Conservation (phyloP, 1,140 invertebrate genomes). For the Anthonomus grandis region DNA sequence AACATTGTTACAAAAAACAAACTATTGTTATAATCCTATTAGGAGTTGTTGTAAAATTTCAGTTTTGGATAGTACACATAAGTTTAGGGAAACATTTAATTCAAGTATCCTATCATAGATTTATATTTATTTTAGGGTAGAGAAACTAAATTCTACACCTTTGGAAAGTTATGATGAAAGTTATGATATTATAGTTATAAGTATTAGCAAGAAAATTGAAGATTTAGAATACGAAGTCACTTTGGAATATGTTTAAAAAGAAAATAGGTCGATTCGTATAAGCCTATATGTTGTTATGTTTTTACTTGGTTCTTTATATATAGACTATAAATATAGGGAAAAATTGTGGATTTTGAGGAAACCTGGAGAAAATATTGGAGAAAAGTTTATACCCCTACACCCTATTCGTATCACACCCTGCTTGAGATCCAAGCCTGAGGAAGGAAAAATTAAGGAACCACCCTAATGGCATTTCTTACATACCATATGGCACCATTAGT, state of each 20-base stretch:
- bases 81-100: neutral
- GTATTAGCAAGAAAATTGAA: neutral
- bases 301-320: neutral
- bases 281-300: neutral
- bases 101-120: neutral
- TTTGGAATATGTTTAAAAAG: neutral
- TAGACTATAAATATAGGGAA: neutral
- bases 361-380: neutral
- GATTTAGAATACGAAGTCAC: neutral
- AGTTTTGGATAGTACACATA: conserved; percentile 1
- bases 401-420: neutral
- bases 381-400: neutral
- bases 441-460: neutral
- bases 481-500: no score
- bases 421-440: no score
- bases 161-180: conserved; percentile 4
- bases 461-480: neutral
- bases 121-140: neutral
- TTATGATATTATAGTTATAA: no score
- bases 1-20: neutral
- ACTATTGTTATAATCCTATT: neutral
- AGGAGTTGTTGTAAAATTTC: conserved; percentile 2
- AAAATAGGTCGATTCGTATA: neutral
- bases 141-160: neutral
- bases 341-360: neutral